A percentile compares a stretch with the other conserved stretches of the same genome.
Conservation (phyloP, 2,888 invertebrate species). For the Polyploca ridens region DNA sequence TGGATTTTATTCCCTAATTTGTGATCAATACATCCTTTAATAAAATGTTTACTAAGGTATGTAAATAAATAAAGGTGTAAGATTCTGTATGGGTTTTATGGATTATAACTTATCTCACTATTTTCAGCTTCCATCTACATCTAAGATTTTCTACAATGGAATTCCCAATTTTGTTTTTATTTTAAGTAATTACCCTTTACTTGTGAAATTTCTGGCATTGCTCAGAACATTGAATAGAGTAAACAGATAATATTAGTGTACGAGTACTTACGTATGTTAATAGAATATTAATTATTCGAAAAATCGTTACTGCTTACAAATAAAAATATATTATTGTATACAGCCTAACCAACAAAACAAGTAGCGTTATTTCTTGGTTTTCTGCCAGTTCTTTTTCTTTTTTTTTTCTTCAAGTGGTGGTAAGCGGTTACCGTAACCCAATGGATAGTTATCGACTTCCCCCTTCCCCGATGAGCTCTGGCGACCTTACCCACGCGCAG, state of each 20-base stretch:
- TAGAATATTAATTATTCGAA: no score
- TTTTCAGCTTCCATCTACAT: conserved; percentile 32
- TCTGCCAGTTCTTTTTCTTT: no score
- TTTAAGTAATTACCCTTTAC: conserved; percentile 51
- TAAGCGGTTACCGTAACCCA: no score
- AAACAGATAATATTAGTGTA: neutral
- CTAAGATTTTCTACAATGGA: no score
- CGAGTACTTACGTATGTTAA: no score
- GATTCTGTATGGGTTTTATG: conserved; percentile 34
- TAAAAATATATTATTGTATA: neutral
- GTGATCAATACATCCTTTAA: conserved; percentile 69
- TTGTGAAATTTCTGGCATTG: conserved; percentile 42
- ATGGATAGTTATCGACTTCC: no score
- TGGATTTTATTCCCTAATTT: conserved; percentile 67
- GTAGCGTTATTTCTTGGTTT: neutral
- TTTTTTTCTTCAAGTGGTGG: no score
- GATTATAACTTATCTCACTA: conserved; percentile 16
- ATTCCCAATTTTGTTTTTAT: conserved; percentile 28
- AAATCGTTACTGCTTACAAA: neutral
- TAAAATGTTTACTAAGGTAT: conserved; percentile 37
- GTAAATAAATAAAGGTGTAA: neutral
- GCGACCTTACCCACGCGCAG: no score
- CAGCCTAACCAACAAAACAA: neutral
- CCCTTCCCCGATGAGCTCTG: no score
- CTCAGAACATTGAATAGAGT: neutral